phyloP scores from a whole-genome alignment of 2,113 vertebrate genomes.

The Tichodroma muraria region DNA sequence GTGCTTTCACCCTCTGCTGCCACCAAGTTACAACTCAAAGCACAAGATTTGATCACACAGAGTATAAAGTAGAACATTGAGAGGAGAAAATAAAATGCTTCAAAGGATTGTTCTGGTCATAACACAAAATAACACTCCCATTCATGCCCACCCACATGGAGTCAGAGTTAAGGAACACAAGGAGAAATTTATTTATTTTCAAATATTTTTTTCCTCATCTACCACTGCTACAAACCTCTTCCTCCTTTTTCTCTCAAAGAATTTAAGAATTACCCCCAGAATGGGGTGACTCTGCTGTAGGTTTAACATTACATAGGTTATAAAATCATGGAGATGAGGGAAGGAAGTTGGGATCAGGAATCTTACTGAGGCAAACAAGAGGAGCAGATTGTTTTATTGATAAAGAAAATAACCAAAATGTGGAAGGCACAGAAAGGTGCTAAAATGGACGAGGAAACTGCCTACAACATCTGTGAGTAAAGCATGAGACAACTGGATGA shows the following conservation, averaged over 20 bases:
- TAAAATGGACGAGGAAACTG: not conserved
- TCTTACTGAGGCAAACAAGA: not conserved
- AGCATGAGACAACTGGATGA: not conserved
- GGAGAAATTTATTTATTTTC: not conserved
- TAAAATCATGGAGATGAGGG: not conserved
- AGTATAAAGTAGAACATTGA: not conserved
- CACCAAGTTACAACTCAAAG: not conserved
- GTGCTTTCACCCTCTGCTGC: not conserved
- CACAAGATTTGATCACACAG: not conserved
- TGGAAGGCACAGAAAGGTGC: not conserved
- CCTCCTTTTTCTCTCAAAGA: not conserved
- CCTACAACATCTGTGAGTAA: not conserved
- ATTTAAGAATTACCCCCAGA: not conserved
- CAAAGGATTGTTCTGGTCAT: not conserved
- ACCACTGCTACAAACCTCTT: not conserved
- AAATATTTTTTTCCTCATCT: not conserved
- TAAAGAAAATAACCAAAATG: not conserved
- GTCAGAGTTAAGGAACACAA: not conserved
- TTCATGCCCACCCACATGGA: not conserved
- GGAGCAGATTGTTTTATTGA: not conserved
- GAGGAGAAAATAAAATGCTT: not conserved
- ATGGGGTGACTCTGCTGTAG: not conserved
- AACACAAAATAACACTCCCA: not conserved
- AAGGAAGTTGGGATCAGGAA: not conserved
- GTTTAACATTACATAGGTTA: not conserved